Base-by-base conservation (phyloP, 2,888 invertebrate genomes). In the Latrodectus hesperus region DNA sequence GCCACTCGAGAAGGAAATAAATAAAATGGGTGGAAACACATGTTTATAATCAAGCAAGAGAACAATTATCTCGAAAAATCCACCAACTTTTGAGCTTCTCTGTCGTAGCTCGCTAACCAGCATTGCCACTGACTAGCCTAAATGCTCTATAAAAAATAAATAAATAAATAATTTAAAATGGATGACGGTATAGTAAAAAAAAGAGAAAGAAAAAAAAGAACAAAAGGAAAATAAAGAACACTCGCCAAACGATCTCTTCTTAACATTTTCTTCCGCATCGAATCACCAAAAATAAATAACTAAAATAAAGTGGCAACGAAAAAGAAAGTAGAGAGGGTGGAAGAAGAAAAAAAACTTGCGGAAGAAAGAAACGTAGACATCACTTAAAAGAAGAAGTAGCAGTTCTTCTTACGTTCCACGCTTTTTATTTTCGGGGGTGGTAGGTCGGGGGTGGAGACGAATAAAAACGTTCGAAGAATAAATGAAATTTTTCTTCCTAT, bases 401-500 rank as follows among this genome's bases (percentile, higher is more conserved):
- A 53, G 71, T 70, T 55, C 85, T 72, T 85, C 71, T 84, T 22
- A 52, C 85, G 74, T 82, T 75, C 82, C 75, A 82, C 82, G 82
- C 83, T 83, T 83, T 83, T 83, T 83, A 76, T 83, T 76, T 60
- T n/a, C 55, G 49, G 68, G 70, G 14, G 22, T 22, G 74, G 2
- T 3, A 60, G 76, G 17, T 52, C 38, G 22, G 51, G 51, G 70
- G 76, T 51, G 67, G 22, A 9, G 51, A 12, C 11, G 67, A 75
- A 53, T 67, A 86, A 86, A 87, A 87, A 87, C 87, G 87, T 64
- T 87, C 82, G 72, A 87, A 87, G 87, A 87, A 87, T 87, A 82
- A 87, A 87, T 87, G 87, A 87, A 87, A 87, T 87, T 87, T 87
- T 87, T 87, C 87, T 87, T 87, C 87, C 87, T 87, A 87, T 87